Evolutionary conservation across 2,797 vertebrate species (phyloP), one percentile per base, ranked within the genome.

Genomic region (Euphonia xanthogaster): DNA sequence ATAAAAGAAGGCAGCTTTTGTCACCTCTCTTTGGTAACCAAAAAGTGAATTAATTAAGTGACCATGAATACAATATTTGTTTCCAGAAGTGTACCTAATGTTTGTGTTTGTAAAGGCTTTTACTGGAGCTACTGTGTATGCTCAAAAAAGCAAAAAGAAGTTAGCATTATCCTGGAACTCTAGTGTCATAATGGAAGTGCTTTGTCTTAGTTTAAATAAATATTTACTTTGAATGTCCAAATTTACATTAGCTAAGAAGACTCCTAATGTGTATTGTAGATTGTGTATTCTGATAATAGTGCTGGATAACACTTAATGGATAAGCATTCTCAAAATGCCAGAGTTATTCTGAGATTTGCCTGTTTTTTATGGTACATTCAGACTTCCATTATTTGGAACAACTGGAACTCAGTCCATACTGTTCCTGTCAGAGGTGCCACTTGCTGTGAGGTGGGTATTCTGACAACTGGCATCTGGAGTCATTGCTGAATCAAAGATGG

Each of bases 141-240:
- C 72, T 82, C 18, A 30, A 23, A 86, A 91, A 88, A 79, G 63
- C 63, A 62, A 50, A 27, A 85, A 77, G 44, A 82, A 86, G 14
- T 88, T 85, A 77, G 77, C 39, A 24, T 77, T 75, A n/a, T 54
- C 53, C 53, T 92, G 91, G 39, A 92, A 68, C 50, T 83, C 28
- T n/a, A 22, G 50, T 74, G 72, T 88, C 55, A 35, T 76, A 76
- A 76, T 88, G 74, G 67, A 95, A 93, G 89, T 80, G 61, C 81
- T 94, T 94, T 93, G 67, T 94, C 50, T 91, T 91, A 50, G n/a
- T 71, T 89, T 68, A 83, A 91, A 87, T 89, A 94, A 96, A 93
- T 95, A 62, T 91, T 95, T 95, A 89, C 80, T 94, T 57, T n/a
- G 65, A 77, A 77, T 6, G 35, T 68, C 44, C 65, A 86, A 89